Base-by-base conservation (phyloP, 1,140 invertebrate species). In the Danaus plexippus region DNA sequence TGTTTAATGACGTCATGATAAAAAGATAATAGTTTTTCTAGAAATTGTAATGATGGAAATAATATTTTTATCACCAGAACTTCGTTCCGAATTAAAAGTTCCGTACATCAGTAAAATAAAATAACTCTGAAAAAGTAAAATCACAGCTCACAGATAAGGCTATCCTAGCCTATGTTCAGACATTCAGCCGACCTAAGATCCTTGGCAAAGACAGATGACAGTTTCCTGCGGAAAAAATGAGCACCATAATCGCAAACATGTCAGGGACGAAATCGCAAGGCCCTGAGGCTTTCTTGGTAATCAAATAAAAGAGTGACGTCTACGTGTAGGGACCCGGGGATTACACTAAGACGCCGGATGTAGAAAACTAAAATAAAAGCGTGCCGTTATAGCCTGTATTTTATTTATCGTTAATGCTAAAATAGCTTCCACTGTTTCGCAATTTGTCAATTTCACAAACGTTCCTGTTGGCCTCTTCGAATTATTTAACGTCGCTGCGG, bases 261-360 rank as follows among this genome's bases (percentile, higher is more conserved):
- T 68, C 69, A 64, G 57, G 50, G 44, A 46, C 43, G 60, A 59
- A 66, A 68, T 67, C 57, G 60, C 55, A 45, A 40, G 32, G 60
- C 67, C 64, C 43, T 32, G 54, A 64, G 63, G 64, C 54, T 60
- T 64, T 22, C 51, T 53, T 63, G 49, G 66, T 71, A 66, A 71
- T 71, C 69, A 69, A 69, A 71, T 71, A 69, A 66, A 69, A 71
- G 61, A 62, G 61, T 54, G 60, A 41, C 47, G 61, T 45, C 53
- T 69, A 66, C 63, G 63, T 68, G 61, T 51, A 43, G 57, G 57
- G 57, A 59, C 43, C 48, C 9, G 41, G 48, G 63, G 61, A 63
- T 58, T 58, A 63, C 55, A 10, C 52, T 58, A 54, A 58, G 61
- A 55, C 52, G 43, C 61, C 43, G 15, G 52, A 57, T 48, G 60